Percentiles rank a stretch among this genome's conserved stretches.
Evolutionary conservation across 2,888 invertebrate species (phyloP).

Genomic region (Papilio demoleus): DNA sequence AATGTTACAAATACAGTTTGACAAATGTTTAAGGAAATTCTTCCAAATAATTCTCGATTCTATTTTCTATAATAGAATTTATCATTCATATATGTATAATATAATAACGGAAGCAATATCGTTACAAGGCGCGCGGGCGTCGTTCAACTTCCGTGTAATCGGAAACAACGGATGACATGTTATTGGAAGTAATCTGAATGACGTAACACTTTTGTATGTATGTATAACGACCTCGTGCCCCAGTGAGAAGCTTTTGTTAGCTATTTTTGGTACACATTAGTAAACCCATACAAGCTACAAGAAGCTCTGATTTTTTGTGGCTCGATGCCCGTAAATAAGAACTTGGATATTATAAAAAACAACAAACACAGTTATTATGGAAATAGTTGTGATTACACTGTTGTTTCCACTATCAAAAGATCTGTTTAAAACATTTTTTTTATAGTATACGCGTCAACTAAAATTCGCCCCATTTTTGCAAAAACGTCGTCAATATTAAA

Average conservation of each 20-base stretch:
- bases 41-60: not conserved
- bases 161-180: slow-evolving; percentile 24
- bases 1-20: not conserved
- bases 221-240: slow-evolving; percentile 13
- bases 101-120: slow-evolving; percentile 28
- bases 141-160: slow-evolving; percentile 31
- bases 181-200: slow-evolving; percentile 16
- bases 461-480: too few species aligned
- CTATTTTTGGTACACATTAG: not conserved
- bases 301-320: not conserved
- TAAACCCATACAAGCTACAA: not conserved
- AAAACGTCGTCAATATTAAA: too few species aligned
- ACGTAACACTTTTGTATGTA: slow-evolving; percentile 1
- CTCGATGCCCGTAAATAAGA: not conserved
- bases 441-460: too few species aligned
- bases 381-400: too few species aligned
- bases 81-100: slow-evolving; percentile 4
- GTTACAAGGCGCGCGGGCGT: slow-evolving; percentile 9
- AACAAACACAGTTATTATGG: too few species aligned
- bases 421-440: too few species aligned
- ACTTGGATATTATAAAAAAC: not conserved
- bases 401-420: too few species aligned
- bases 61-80: slow-evolving; percentile 8
- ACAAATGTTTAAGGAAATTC: not conserved
- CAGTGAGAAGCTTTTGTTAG: not conserved